These are phyloP conservation scores for Lacerta viridis DNA, from an alignment of 2,797 vertebrate species.

Conservation along the genomic window DNA sequence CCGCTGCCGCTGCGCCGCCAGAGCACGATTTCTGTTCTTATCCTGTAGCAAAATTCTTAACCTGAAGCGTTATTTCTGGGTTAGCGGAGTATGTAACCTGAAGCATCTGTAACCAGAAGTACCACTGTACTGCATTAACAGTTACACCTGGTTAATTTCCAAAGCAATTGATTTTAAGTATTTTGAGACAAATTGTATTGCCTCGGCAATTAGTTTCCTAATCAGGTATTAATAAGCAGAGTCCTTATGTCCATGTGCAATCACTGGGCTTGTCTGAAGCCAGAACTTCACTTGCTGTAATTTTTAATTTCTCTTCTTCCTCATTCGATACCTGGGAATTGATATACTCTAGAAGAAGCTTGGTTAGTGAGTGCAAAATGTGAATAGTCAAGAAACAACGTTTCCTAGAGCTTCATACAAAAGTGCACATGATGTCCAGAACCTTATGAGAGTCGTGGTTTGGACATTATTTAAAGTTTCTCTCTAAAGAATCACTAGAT, in stretches of 20 bases:
- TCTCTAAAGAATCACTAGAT: conserved; percentile 56
- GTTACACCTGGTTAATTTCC: conserved; percentile 37
- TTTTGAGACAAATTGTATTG: conserved; percentile 19
- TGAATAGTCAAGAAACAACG: conserved; percentile 57
- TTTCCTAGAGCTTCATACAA: conserved; percentile 44
- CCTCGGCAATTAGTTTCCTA: not conserved
- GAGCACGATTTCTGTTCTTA: too few relatives aligned
- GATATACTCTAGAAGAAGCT: not conserved
- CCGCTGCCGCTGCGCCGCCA: too few relatives aligned
- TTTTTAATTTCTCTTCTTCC: conserved; percentile 36
- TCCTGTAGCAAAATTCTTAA: too few relatives aligned
- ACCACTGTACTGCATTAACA: conserved; percentile 10
- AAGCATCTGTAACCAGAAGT: too few relatives aligned
- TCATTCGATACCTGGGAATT: conserved; percentile 28
- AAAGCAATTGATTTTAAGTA: conserved; percentile 55
- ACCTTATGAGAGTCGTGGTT: conserved; percentile 10
- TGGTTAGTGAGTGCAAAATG: not conserved
- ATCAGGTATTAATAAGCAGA: conserved; percentile 3
- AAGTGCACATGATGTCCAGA: conserved; percentile 46
- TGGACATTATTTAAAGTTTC: conserved; percentile 34
- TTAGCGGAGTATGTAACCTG: too few relatives aligned
- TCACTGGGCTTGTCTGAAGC: conserved; percentile 56
- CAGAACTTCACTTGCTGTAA: conserved; percentile 50
- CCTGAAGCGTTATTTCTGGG: too few relatives aligned
- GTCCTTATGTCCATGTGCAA: conserved; percentile 58